Evolutionary conservation across 2,888 invertebrate species (phyloP).

Genomic region (Patella depressa): DNA sequence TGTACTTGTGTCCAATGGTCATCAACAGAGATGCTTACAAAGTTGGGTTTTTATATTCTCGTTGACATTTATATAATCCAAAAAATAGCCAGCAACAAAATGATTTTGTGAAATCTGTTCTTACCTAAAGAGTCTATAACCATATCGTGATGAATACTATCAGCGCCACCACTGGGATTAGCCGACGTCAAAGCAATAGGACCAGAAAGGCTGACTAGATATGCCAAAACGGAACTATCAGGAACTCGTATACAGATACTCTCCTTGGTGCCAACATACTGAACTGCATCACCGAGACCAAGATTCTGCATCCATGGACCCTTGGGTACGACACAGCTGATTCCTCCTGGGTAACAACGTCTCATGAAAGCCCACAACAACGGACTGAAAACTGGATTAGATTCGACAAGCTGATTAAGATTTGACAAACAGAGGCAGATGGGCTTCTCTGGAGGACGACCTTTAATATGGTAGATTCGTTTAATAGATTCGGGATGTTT

Average conservation of each 20-base stretch:
- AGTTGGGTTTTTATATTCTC: no score
- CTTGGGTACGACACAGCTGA: slow-evolving; percentile 53
- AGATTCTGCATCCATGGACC: slow-evolving; percentile 47
- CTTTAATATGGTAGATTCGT: slow-evolving; percentile 51
- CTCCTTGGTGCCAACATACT: slow-evolving; percentile 46
- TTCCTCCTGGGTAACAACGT: slow-evolving; percentile 51
- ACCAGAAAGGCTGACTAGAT: slow-evolving; percentile 47
- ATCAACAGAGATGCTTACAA: no score
- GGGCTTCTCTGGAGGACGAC: slow-evolving; percentile 53
- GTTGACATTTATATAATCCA: no score
- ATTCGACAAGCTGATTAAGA: slow-evolving; percentile 46
- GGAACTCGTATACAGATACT: slow-evolving; percentile 54
- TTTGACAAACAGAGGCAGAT: slow-evolving; percentile 56
- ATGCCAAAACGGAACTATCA: slow-evolving; percentile 49
- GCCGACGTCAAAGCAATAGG: slow-evolving; percentile 53
- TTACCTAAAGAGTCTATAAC: slow-evolving; percentile 48
- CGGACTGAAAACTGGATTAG: slow-evolving; percentile 44
- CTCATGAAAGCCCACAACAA: slow-evolving; percentile 53
- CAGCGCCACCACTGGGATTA: slow-evolving; percentile 52
- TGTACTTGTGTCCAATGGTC: no score
- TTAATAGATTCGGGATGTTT: slow-evolving; percentile 48
- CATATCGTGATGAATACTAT: slow-evolving; percentile 53
- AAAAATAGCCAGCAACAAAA: no score
- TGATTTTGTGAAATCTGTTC: slow-evolving; percentile 1
- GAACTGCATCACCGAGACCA: slow-evolving; percentile 39